Evolutionary conservation across 30 jellyfish, hydroid and myxozoan species (phyloP).

Genomic region (Phacellophora camtschatica): DNA sequence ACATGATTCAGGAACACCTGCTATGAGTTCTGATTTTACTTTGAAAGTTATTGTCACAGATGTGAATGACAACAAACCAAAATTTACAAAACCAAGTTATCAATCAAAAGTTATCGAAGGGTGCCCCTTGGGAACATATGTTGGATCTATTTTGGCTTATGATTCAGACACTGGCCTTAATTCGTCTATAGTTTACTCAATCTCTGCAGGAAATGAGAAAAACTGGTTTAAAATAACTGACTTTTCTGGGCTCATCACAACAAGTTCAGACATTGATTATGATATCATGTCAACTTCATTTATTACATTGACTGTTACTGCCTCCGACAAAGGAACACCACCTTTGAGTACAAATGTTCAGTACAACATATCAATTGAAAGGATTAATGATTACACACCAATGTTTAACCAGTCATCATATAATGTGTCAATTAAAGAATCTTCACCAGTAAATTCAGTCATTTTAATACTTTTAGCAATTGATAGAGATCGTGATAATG

Average conservation of each 20-base stretch:
- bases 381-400: conserved; percentile 83
- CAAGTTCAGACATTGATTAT: conserved; percentile 53
- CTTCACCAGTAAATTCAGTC: conserved; percentile 2
- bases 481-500: conserved; percentile 38
- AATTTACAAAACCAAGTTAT: not conserved
- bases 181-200: conserved; percentile 14
- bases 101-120: conserved; percentile 31
- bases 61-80: conserved; percentile 75
- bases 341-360: conserved; percentile 6
- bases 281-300: conserved; percentile 9
- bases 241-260: conserved; percentile 50
- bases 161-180: conserved; percentile 58
- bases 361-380: conserved; percentile 38
- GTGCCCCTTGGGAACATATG: conserved; percentile 46
- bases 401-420: conserved; percentile 20
- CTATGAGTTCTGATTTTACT: conserved; percentile 5
- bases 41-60: conserved; percentile 36
- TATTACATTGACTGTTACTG: conserved; percentile 23
- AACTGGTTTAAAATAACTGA: conserved; percentile 49
- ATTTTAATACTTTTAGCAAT: conserved; percentile 14
- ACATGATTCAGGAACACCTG: conserved; percentile 72
- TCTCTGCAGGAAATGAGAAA: conserved; percentile 13
- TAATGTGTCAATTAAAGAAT: conserved; percentile 19
- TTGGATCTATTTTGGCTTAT: conserved; percentile 47
- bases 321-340: conserved; percentile 57